Evolutionary conservation across 2,888 invertebrate species (phyloP).

Genomic region (Metalampra italica): DNA sequence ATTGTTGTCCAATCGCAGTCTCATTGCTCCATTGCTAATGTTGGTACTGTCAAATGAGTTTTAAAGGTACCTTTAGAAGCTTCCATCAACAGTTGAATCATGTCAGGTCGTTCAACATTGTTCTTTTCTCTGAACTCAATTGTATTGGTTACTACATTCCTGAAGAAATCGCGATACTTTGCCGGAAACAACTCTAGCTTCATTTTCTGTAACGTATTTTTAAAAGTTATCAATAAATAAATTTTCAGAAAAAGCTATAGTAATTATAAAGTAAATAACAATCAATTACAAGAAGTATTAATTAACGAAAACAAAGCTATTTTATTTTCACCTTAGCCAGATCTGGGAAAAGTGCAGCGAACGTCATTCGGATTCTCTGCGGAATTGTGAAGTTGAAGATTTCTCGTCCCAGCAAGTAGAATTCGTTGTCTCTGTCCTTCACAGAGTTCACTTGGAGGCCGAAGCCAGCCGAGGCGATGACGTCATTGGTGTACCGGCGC

Average conservation of each 20-base stretch:
- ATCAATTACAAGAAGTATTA: no score
- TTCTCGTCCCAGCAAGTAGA: conserved; percentile 51
- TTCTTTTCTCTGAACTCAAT: conserved; percentile 24
- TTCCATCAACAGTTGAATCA: conserved; percentile 70
- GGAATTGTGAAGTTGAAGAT: conserved; percentile 35
- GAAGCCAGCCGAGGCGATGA: conserved; percentile 79
- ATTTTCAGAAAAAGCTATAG: no score
- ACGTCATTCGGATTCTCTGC: conserved; percentile 25
- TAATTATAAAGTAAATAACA: no score
- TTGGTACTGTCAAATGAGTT: no score
- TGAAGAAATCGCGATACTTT: conserved; percentile 35
- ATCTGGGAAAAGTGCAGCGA: background rate
- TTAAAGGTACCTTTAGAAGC: conserved; percentile 9
- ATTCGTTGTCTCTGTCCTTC: conserved; percentile 71
- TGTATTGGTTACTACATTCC: background rate
- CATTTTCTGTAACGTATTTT: conserved; percentile 17
- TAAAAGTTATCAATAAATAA: no score
- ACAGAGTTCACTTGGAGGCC: conserved; percentile 77
- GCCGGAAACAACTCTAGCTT: conserved; percentile 32
- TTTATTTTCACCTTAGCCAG: background rate
- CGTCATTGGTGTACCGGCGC: conserved; percentile 77
- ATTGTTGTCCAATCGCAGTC: no score
- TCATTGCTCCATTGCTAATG: no score
- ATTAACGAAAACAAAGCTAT: no score
- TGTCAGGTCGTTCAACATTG: conserved; percentile 72